A percentile compares a stretch with the other conserved stretches of the same genome.
Conservation (phyloP, 2,888 invertebrate species). For the Cryptophagus acutangulus region DNA sequence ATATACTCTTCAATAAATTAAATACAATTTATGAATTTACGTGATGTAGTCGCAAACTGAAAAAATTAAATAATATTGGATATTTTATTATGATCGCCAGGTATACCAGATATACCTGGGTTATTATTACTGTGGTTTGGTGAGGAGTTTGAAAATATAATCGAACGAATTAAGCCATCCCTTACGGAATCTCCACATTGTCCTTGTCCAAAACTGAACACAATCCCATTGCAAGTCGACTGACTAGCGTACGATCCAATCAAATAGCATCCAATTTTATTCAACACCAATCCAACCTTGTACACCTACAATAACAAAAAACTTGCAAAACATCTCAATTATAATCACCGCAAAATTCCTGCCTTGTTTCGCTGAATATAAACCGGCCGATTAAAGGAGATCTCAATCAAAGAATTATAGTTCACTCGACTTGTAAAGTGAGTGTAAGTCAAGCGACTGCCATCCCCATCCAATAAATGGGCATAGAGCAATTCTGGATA, state of each 20-base stretch:
- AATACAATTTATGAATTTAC: too few species aligned
- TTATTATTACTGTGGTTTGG: conserved; percentile 27
- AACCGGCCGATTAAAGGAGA: conserved; percentile 74
- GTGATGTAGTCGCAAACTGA: too few species aligned
- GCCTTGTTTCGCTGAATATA: conserved; percentile 72
- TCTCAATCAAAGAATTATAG: conserved; percentile 70
- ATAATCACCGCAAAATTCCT: conserved; percentile 10
- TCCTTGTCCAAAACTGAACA: conserved; percentile 72
- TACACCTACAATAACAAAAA: conserved; percentile 55
- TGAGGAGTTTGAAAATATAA: conserved; percentile 62
- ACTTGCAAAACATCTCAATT: conserved; percentile 2
- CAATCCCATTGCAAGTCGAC: conserved; percentile 64
- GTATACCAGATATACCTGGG: conserved; percentile 29
- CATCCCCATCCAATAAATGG: conserved; percentile 74
- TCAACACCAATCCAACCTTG: conserved; percentile 76
- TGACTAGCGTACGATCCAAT: conserved; percentile 67
- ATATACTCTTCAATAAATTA: too few species aligned
- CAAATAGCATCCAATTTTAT: conserved; percentile 78
- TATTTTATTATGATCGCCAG: conserved; percentile 32
- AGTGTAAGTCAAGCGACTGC: conserved; percentile 73
- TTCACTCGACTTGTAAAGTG: conserved; percentile 74
- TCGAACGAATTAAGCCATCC: conserved; percentile 73
- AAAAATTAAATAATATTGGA: conserved; percentile 31
- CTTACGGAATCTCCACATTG: conserved; percentile 66
- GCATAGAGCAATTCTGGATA: conserved; percentile 79